A percentile compares a stretch with the other conserved stretches of the same genome.
Evolutionary conservation across 1,140 invertebrate genomes (phyloP).

Genomic region (Drosophila asahinai): DNA sequence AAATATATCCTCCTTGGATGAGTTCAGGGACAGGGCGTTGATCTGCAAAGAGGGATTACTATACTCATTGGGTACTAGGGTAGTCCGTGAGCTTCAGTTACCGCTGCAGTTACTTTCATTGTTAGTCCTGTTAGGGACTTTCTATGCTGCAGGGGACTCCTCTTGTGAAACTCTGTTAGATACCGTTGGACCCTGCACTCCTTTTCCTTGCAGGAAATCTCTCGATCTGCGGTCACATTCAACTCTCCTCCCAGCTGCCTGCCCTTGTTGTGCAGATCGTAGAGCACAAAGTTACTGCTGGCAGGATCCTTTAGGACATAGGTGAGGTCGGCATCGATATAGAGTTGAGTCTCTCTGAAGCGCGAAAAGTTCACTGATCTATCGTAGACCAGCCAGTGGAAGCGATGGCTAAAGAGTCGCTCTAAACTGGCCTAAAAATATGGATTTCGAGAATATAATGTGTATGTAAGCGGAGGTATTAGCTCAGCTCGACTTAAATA

Average conservation of each 20-base stretch:
- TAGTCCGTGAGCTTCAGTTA: background rate
- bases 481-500: no score
- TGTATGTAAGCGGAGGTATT: no score
- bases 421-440: constrained; percentile 40
- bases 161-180: constrained; percentile 59
- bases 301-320: constrained; percentile 25
- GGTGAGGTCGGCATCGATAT: constrained; percentile 59
- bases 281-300: constrained; percentile 34
- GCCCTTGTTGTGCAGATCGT: constrained; percentile 79
- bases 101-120: constrained; percentile 56
- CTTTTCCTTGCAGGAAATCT: constrained; percentile 48
- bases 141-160: constrained; percentile 59
- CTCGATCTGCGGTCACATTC: constrained; percentile 69
- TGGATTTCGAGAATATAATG: background rate
- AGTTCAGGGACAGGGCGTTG: constrained; percentile 38
- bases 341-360: constrained; percentile 51
- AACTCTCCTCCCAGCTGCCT: constrained; percentile 58
- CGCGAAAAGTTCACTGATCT: background rate
- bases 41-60: constrained; percentile 17
- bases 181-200: constrained; percentile 51
- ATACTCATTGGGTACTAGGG: background rate
- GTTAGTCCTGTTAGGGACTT: constrained; percentile 62
- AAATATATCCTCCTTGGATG: constrained; percentile 26
- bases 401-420: constrained; percentile 44
- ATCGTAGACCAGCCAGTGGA: constrained; percentile 75